These are phyloP conservation scores for Scaptomyza parva DNA, from an alignment of 2,888 invertebrate species.

Conservation along the genomic window DNA sequence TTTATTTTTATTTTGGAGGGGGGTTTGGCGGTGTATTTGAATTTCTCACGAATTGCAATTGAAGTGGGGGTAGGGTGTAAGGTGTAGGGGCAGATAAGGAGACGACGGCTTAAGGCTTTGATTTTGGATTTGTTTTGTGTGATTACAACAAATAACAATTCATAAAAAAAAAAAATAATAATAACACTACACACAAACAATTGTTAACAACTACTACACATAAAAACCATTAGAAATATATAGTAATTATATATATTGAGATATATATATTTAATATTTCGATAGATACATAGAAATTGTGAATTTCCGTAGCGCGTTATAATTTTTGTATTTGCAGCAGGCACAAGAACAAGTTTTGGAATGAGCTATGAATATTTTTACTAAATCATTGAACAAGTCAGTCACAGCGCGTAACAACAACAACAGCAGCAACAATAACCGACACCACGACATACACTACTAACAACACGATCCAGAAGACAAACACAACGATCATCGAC, in stretches of 20 bases:
- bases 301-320: slow-evolving; percentile 53
- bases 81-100: slow-evolving; percentile 13
- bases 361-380: slow-evolving; percentile 73
- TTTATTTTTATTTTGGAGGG: not conserved
- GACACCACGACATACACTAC: slow-evolving; percentile 70
- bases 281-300: slow-evolving; percentile 59
- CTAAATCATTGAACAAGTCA: slow-evolving; percentile 71
- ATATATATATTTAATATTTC: slow-evolving; percentile 36
- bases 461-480: slow-evolving; percentile 58
- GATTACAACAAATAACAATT: slow-evolving; percentile 62
- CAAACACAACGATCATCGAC: slow-evolving; percentile 53
- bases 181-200: slow-evolving; percentile 42
- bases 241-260: slow-evolving; percentile 13
- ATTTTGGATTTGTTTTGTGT: slow-evolving; percentile 41
- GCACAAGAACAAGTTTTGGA: slow-evolving; percentile 70
- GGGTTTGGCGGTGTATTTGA: slow-evolving; percentile 48
- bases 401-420: slow-evolving; percentile 71
- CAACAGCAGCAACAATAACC: slow-evolving; percentile 67
- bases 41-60: slow-evolving; percentile 39
- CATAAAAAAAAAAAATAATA: slow-evolving; percentile 20
- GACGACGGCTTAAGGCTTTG: slow-evolving; percentile 35
- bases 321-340: slow-evolving; percentile 54
- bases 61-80: not conserved
- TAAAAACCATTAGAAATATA: slow-evolving; percentile 35
- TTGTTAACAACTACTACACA: slow-evolving; percentile 45